Base-by-base conservation (phyloP, 2,797 vertebrate species). In the Hyperoplus immaculatus region DNA sequence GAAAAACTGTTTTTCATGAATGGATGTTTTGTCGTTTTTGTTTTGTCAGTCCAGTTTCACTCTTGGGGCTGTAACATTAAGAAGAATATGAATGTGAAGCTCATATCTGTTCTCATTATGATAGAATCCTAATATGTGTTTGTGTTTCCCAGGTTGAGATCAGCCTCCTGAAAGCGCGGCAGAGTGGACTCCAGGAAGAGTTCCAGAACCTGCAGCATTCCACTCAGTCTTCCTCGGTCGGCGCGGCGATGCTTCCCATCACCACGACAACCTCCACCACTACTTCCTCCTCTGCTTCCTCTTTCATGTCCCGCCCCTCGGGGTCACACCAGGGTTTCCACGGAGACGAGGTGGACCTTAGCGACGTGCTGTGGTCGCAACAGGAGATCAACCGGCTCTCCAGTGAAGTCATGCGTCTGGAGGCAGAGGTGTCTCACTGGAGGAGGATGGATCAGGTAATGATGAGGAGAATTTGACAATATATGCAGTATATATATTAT, bases 351-450 rank as follows among this genome's bases (percentile, higher is more conserved):
- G 96, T 99, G 96, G 98, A 99, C 91, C 96, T 99, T 75, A 95
- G 96, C 16, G 98, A 99, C 14, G 88, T 97, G 29, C 95, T 99
- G 83, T 99, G 96, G 95, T 99, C 97, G 1, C 98, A 99, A 72
- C 97, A 98, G 89, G 98, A 99, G 95, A 99, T 99, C 92, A 99
- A 99, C 91, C 95, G 95, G 42, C 93, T 99, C 81, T 98, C 97
- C 21, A 95, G 94, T 64, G 96, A 99, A 86, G 95, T 99, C 79
- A 93, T 94, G 78, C 94, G 95, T 10, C 95, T 99, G 15, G 97
- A 99, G 87, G 93, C 95, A 0, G 98, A 99, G 90, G 95, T 96
- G 83, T 88, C 94, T 5, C 98, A 99, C 81, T 99, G 98, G 98
- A 97, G 94, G 80, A 94, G 96, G 53, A 87, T 99, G 75, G 96